Base-by-base conservation (phyloP, 2,113 vertebrate genomes). In the Eleginops maclovinus region DNA sequence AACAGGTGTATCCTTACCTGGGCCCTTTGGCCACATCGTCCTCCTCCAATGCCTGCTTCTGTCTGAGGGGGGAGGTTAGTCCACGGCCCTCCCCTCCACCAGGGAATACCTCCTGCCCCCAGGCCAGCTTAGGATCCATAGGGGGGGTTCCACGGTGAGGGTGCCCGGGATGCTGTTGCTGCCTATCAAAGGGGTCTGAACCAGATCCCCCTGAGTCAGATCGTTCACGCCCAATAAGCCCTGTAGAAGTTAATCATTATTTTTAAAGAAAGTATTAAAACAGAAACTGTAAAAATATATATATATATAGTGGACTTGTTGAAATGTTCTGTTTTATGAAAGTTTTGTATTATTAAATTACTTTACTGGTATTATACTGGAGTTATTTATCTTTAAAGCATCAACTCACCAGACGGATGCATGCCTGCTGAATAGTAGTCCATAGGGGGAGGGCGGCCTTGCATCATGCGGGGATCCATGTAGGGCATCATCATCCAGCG, bases 401-500 rank as follows among this genome's bases (percentile, higher is more conserved):
- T 46, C 11, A 4, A 88, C 95, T 92, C 72, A 97, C 97, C 96
- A 53, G 96, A 95, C 3, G 96, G 96, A 41, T 98, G 97, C 84
- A 97, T 96, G 44, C 94, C 92, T n/a, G 96, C 89, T 11, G 95
- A 85, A 77, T 96, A 97, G 90, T 96, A 98, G 75, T 98, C 96
- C 92, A 97, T 94, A 36, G 96, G 95, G 17, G 96, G 93, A 2
- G 96, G 96, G 3, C 97, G 95, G 26, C 96, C 96, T 82, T 97
- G 97, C 74, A 98, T 97, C 77, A 98, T 95, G 54, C 97, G 95
- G 4, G 97, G 97, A 77, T 98, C 97, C 94, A 98, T 97, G 64
- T 96, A 98, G 49, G 97, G 93, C 83, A 98, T 97, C 96, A 98
- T 97, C 95, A 98, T 95, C 97, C 97, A 98, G n/a, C 97, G 97